Evolutionary conservation across 2,888 invertebrate genomes (phyloP).

Genomic region (Pristionchus arcanus): DNA sequence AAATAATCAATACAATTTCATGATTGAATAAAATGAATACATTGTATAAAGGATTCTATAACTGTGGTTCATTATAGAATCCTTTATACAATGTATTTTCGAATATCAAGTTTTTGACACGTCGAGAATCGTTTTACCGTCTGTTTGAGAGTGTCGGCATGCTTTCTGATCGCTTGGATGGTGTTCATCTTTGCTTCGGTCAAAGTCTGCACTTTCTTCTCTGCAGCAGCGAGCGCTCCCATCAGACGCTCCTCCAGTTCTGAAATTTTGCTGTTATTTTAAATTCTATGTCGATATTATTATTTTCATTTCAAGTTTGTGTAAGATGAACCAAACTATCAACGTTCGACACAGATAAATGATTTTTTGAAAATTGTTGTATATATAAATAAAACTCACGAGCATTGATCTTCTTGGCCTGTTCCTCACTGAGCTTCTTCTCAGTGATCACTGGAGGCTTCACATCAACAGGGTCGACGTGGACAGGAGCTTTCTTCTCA

Average conservation of each 20-base stretch:
- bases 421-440: slow-evolving; percentile 48
- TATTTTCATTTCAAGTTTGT: not conserved
- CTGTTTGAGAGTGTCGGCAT: slow-evolving; percentile 79
- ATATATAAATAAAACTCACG: slow-evolving; percentile 18
- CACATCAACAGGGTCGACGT: slow-evolving; percentile 73
- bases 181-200: slow-evolving; percentile 71
- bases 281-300: no score
- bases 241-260: slow-evolving; percentile 70
- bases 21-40: no score
- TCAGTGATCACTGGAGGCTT: slow-evolving; percentile 12
- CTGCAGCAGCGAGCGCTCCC: slow-evolving; percentile 67
- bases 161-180: slow-evolving; percentile 77
- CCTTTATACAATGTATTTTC: no score
- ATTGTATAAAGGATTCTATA: no score
- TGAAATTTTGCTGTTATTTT: slow-evolving; percentile 24
- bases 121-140: no score
- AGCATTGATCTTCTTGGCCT: slow-evolving; percentile 24
- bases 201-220: slow-evolving; percentile 64
- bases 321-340: no score
- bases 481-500: slow-evolving; percentile 61
- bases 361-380: not conserved
- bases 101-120: no score
- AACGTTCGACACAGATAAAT: no score
- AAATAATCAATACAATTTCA: not conserved
- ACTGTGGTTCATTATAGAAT: no score